Percentiles rank a stretch among this genome's conserved stretches.
phyloP scores from a whole-genome alignment of 2,888 invertebrate genomes.

The Orthosia incerta region DNA sequence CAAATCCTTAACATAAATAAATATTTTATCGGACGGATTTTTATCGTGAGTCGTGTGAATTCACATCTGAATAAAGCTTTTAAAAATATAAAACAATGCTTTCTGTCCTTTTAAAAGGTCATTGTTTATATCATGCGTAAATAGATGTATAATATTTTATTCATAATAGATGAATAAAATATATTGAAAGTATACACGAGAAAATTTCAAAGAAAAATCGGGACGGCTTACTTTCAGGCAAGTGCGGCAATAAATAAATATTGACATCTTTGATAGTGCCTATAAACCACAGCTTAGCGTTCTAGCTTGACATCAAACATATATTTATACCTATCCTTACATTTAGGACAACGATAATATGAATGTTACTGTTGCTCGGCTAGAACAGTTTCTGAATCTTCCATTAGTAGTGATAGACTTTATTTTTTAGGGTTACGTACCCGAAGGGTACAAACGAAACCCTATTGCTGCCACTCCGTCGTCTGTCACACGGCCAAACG shows the following conservation, averaged over 20 bases:
- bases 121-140: constrained; percentile 15
- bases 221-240: constrained; percentile 31
- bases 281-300: constrained; percentile 27
- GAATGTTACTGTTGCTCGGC: background rate
- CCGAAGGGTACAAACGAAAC: too few species aligned
- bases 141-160: too few species aligned
- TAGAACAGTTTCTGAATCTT: background rate
- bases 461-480: too few species aligned
- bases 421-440: too few species aligned
- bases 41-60: constrained; percentile 33
- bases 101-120: constrained; percentile 19
- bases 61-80: constrained; percentile 26
- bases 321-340: constrained; percentile 12
- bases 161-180: constrained; percentile 45
- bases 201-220: constrained; percentile 35
- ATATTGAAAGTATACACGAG: constrained; percentile 24
- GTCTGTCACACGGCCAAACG: too few species aligned
- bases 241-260: constrained; percentile 36
- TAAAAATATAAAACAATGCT: constrained; percentile 39
- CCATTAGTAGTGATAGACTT: too few species aligned
- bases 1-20: constrained; percentile 56
- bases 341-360: constrained; percentile 21
- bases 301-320: constrained; percentile 10
- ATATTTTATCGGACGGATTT: constrained; percentile 58
- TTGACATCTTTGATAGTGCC: constrained; percentile 36